Evolutionary conservation across 2,113 vertebrate species (phyloP).

Genomic region (Vanacampus margaritifer): DNA sequence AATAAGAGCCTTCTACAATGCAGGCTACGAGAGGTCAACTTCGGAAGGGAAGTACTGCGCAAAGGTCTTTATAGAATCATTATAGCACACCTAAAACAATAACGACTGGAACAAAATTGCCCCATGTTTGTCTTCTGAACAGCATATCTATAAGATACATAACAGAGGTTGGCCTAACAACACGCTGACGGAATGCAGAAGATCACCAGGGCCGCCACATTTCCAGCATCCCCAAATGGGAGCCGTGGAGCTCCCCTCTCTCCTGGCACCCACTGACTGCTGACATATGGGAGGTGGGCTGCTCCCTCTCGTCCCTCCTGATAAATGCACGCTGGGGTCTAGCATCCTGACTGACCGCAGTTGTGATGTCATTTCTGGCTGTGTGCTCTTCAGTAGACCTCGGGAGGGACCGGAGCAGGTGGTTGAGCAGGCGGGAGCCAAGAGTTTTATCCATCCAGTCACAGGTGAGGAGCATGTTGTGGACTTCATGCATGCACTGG

Average conservation of each 20-base stretch:
- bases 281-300: conserved; percentile 8
- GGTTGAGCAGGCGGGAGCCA: conserved; percentile 81
- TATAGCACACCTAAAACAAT: conserved; percentile 72
- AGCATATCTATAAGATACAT: conserved; percentile 97
- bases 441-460: conserved; percentile 90
- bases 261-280: conserved; percentile 36
- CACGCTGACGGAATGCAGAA: conserved; percentile 26
- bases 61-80: conserved; percentile 74
- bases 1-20: conserved; percentile 89
- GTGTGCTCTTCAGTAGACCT: conserved; percentile 62
- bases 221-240: conserved; percentile 72
- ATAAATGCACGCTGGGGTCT: conserved; percentile 31
- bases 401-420: conserved; percentile 82
- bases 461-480: conserved; percentile 85
- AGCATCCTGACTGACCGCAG: background rate
- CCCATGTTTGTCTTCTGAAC: conserved; percentile 80
- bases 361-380: conserved; percentile 27
- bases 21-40: conserved; percentile 84
- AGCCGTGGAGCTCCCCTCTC: conserved; percentile 47
- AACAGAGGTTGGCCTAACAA: conserved; percentile 72
- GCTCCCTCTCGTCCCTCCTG: conserved; percentile 40
- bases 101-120: conserved; percentile 72
- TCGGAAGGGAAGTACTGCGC: conserved; percentile 82
- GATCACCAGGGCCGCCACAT: conserved; percentile 90
- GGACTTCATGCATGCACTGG: conserved; percentile 88